A percentile compares a stretch with the other conserved stretches of the same genome.
Evolutionary conservation across 2,888 invertebrate species (phyloP).

Genomic region (Nephrotoma flavescens): DNA sequence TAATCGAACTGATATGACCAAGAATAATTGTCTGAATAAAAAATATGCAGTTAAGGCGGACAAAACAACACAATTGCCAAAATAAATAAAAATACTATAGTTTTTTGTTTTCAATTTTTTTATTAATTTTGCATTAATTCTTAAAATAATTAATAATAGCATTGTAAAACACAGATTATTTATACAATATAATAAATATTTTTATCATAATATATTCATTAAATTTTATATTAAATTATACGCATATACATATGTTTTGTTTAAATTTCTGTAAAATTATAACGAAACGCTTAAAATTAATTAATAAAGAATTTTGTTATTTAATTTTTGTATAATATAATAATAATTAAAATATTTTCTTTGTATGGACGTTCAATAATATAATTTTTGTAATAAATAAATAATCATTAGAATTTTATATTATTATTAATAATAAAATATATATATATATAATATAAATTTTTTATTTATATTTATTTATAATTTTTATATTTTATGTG

Average conservation of each 20-base stretch:
- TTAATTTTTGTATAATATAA: neutral
- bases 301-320: neutral
- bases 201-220: neutral
- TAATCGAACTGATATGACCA: too few relatives aligned
- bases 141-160: neutral
- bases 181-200: neutral
- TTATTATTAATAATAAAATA: neutral
- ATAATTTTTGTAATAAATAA: neutral
- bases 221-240: neutral
- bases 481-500: neutral
- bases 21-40: too few relatives aligned
- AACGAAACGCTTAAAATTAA: neutral
- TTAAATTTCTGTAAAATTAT: neutral
- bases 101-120: neutral
- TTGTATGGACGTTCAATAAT: neutral
- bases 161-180: neutral
- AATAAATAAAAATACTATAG: too few relatives aligned
- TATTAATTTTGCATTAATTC: neutral
- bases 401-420: neutral
- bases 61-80: too few relatives aligned
- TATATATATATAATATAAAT: neutral
- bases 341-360: neutral
- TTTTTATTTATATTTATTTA: neutral
- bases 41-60: too few relatives aligned
- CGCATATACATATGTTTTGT: neutral